Percentiles rank a stretch among this genome's conserved stretches.
phyloP scores from a whole-genome alignment of 1,140 invertebrate genomes.

The Argopecten irradians region DNA sequence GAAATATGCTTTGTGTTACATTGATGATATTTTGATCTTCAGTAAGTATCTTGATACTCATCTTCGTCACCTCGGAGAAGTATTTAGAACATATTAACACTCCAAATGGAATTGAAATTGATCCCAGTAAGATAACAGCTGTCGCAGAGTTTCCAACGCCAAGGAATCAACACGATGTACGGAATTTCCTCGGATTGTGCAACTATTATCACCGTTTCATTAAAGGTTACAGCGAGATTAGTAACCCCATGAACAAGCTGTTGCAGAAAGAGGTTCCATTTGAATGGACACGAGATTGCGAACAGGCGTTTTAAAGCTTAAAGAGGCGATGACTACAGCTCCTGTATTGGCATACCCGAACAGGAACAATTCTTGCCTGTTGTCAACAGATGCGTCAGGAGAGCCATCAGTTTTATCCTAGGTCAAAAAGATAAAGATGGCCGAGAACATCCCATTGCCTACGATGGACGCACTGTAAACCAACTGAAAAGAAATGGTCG shows the following conservation, averaged over 20 bases:
- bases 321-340: conserved; percentile 50
- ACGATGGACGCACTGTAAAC: conserved; percentile 50
- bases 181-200: conserved; percentile 77
- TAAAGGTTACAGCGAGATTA: conserved; percentile 66
- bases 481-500: conserved; percentile 46
- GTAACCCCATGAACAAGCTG: conserved; percentile 72
- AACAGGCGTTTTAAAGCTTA: conserved; percentile 54
- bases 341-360: conserved; percentile 59
- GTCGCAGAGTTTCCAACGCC: conserved; percentile 54
- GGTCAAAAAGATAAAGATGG: conserved; percentile 49
- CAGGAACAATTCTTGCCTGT: conserved; percentile 51
- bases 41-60: conserved; percentile 53
- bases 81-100: conserved; percentile 58
- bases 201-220: conserved; percentile 76
- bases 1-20: not conserved
- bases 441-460: conserved; percentile 53
- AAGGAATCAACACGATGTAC: conserved; percentile 71
- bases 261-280: conserved; percentile 70
- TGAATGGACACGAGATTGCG: conserved; percentile 52
- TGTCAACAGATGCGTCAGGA: conserved; percentile 57
- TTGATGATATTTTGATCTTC: conserved; percentile 43
- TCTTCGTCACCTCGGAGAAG: conserved; percentile 51
- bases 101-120: conserved; percentile 51
- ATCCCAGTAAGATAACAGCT: conserved; percentile 38
- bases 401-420: conserved; percentile 50